Evolutionary conservation across 2,888 invertebrate species (phyloP), one percentile per base, ranked within the genome.

Genomic region (Melanchra persicariae): DNA sequence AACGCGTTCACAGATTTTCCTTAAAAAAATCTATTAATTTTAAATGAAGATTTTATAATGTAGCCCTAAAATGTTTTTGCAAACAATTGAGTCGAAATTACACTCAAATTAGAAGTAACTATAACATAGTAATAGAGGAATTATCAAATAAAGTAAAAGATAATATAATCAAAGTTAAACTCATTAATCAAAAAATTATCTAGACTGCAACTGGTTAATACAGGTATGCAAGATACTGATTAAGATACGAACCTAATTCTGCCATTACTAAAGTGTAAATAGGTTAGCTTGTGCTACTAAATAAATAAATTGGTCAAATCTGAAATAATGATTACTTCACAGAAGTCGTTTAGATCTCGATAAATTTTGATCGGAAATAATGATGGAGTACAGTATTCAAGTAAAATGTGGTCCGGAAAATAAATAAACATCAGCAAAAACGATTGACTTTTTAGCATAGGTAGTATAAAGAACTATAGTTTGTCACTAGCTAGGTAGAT

Each of bases 161-260:
- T 43, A 69, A 51, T 22, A 22, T 51, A 51, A 51, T 4, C 5
- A 22, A 22, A 15, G 12, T 15, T 49, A 49, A 49, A 10, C 22
- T 12, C 22, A 26, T 54, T 19, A 37, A 70, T 70, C n/a, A 70
- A 54, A 45, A 45, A 45, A 34, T 54, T 45, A 69, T 69, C 57
- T 69, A 45, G 58, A n/a, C 24, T 54, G 37, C 19, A 40, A 65
- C 12, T 6, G 22, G 67, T n/a, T 17, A 45, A 2, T 26, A 30
- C 43, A 66, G 10, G 5, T 40, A 30, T 66, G 66, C 22, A 40
- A 49, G 37, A 30, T 22, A 10, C 64, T 40, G 22, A 30, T 63
- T 47, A 22, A 40, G 30, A 40, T 51, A 67, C 0, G 8, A 0
- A 66, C 26, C 19, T 26, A 22, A 40, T 66, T 51, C 26, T 30